phyloP scores from a whole-genome alignment of 2,113 vertebrate genomes.

The Microtus ochrogaster region DNA sequence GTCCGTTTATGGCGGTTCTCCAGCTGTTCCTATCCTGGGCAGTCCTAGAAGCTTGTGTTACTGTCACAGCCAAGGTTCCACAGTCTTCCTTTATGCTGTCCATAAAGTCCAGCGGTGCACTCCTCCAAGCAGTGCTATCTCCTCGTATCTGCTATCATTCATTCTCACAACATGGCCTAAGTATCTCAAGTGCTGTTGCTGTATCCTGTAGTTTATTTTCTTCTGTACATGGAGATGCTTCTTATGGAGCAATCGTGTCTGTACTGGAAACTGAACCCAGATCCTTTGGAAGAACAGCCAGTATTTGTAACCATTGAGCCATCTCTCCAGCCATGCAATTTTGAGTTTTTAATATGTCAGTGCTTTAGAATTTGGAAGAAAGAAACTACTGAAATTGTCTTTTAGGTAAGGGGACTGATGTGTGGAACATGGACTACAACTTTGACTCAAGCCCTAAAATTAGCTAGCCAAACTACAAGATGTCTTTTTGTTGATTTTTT shows the following conservation, averaged over 20 bases:
- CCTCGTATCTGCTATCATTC: too few relatives aligned
- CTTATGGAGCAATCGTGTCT: neutral
- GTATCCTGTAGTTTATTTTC: too few relatives aligned
- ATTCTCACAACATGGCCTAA: too few relatives aligned
- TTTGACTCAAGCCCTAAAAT: constrained; percentile 8
- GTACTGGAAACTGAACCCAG: neutral
- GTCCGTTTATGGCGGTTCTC: too few relatives aligned
- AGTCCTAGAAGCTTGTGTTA: too few relatives aligned
- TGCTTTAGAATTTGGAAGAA: neutral
- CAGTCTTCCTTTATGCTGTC: too few relatives aligned
- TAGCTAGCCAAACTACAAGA: neutral
- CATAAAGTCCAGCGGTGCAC: too few relatives aligned
- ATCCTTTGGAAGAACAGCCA: neutral
- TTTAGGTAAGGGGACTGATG: neutral
- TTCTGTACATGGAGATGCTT: too few relatives aligned
- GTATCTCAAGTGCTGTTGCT: too few relatives aligned
- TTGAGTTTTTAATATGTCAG: neutral
- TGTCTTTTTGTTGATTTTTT: constrained; percentile 48
- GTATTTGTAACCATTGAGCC: neutral
- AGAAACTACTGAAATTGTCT: constrained; percentile 3
- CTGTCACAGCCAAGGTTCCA: too few relatives aligned
- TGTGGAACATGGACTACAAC: neutral
- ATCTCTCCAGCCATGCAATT: neutral
- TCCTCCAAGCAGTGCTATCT: too few relatives aligned
- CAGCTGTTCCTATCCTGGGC: too few relatives aligned